phyloP scores from a whole-genome alignment of 2,797 vertebrate species.

The Microctenopoma steveboyesi region DNA sequence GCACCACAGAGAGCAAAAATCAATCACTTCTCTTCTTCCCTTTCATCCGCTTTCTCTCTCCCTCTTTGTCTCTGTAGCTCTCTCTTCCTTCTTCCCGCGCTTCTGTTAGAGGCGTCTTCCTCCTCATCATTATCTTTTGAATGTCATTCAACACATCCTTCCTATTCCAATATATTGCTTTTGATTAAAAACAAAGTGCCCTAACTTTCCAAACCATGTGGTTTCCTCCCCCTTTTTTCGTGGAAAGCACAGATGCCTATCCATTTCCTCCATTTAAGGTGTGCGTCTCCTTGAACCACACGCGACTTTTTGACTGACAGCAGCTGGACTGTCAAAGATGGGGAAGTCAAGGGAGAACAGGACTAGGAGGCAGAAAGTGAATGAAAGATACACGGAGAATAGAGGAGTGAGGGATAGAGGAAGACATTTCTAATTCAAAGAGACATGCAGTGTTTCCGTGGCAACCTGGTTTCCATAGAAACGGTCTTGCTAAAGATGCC shows the following conservation, averaged over 20 bases:
- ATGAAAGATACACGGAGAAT: conserved; percentile 36
- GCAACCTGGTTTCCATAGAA: conserved; percentile 90
- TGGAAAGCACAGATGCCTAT: conserved; percentile 47
- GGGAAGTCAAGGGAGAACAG: conserved; percentile 54
- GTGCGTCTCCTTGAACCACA: conserved; percentile 33
- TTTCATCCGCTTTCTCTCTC: conserved; percentile 62
- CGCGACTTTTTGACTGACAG: conserved; percentile 76
- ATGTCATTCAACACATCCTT: conserved; percentile 59
- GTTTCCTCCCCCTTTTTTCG: conserved; percentile 11
- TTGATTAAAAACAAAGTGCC: conserved; percentile 45
- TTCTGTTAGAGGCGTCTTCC: conserved; percentile 45
- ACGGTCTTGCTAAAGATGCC: conserved; percentile 86
- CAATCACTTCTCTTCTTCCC: conserved; percentile 68
- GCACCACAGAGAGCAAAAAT: conserved; percentile 70
- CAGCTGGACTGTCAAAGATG: conserved; percentile 76
- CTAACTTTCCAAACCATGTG: conserved; percentile 25
- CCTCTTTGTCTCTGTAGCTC: conserved; percentile 46
- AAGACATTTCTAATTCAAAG: conserved; percentile 95
- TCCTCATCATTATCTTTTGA: conserved; percentile 63
- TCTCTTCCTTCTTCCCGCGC: conserved; percentile 52
- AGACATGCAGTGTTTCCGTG: conserved; percentile 93
- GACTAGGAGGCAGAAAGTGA: conserved; percentile 51
- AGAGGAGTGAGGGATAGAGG: conserved; percentile 67
- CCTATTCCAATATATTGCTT: conserved; percentile 56
- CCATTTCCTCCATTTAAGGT: conserved; percentile 46